Percentiles rank a stretch among this genome's conserved stretches.
Conservation (phyloP, 2,888 invertebrate species). For the Agrochola lota region DNA sequence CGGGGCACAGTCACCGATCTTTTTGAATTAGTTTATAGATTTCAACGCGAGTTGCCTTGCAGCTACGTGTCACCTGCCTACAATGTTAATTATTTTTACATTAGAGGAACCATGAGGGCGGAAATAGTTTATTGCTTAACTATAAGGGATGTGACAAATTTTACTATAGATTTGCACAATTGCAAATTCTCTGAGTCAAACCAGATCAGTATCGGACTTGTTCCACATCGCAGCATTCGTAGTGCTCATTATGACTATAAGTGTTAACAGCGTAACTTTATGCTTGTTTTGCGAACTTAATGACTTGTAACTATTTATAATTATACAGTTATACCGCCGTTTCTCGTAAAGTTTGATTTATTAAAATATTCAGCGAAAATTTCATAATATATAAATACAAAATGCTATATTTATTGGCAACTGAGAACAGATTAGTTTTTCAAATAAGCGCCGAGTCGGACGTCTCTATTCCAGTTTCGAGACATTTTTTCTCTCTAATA, state of each 20-base stretch:
- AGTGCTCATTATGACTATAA: constrained; percentile 4
- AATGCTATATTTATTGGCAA: constrained; percentile 54
- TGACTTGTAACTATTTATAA: constrained; percentile 30
- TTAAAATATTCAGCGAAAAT: constrained; percentile 48
- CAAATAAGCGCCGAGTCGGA: constrained; percentile 60
- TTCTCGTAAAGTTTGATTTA: constrained; percentile 53
- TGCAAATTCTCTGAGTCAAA: neutral
- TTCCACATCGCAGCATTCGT: neutral
- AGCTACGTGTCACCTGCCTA: neutral
- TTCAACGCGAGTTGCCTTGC: neutral
- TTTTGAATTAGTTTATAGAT: neutral
- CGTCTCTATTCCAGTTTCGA: constrained; percentile 67
- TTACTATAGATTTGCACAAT: neutral
- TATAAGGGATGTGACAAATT: neutral
- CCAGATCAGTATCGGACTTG: too few species aligned
- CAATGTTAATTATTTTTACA: neutral
- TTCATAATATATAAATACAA: constrained; percentile 48
- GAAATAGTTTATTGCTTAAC: neutral
- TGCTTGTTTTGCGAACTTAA: constrained; percentile 42
- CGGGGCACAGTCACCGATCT: neutral
- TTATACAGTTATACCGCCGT: constrained; percentile 44
- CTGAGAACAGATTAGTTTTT: constrained; percentile 58
- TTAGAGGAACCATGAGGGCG: neutral
- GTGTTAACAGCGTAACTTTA: constrained; percentile 36
- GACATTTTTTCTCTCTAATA: constrained; percentile 43